These are phyloP conservation scores for Drosophila littoralis DNA, from an alignment of 1,140 invertebrate genomes.

Conservation along the genomic window DNA sequence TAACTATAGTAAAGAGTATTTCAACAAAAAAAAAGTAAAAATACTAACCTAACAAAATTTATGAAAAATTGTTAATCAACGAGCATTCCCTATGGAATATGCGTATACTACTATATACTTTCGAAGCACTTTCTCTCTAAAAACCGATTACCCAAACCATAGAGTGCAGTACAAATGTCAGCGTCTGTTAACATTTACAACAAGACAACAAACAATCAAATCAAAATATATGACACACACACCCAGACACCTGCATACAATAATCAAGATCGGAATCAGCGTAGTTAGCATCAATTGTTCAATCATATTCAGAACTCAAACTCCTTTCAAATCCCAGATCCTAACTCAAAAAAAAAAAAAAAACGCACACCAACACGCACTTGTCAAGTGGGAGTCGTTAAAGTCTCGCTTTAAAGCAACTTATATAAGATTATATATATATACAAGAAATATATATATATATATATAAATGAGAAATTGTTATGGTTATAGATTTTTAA, in stretches of 20 bases:
- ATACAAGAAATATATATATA: slow-evolving; percentile 58
- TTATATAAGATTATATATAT: slow-evolving; percentile 66
- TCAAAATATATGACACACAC: slow-evolving; percentile 29
- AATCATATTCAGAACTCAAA: slow-evolving; percentile 9
- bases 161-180: slow-evolving; percentile 47
- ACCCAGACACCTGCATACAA: slow-evolving; percentile 8
- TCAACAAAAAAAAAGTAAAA: slow-evolving; percentile 9
- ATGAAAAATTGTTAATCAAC: slow-evolving; percentile 44
- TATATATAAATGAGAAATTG: slow-evolving; percentile 75
- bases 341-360: slow-evolving; percentile 17
- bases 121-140: slow-evolving; percentile 33
- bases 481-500: slow-evolving; percentile 83
- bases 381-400: slow-evolving; percentile 63
- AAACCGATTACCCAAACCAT: slow-evolving; percentile 8
- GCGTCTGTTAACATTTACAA: slow-evolving; percentile 50
- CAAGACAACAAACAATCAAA: slow-evolving; percentile 36
- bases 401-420: slow-evolving; percentile 74
- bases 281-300: slow-evolving; percentile 24
- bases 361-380: slow-evolving; percentile 42
- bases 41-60: slow-evolving; percentile 28
- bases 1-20: slow-evolving; percentile 35
- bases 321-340: slow-evolving; percentile 26
- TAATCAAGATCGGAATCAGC: slow-evolving; percentile 20
- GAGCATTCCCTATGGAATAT: slow-evolving; percentile 14
- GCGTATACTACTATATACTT: slow-evolving; percentile 35